phyloP scores from a whole-genome alignment of 2,888 invertebrate genomes.

The Drosophila mettleri region DNA sequence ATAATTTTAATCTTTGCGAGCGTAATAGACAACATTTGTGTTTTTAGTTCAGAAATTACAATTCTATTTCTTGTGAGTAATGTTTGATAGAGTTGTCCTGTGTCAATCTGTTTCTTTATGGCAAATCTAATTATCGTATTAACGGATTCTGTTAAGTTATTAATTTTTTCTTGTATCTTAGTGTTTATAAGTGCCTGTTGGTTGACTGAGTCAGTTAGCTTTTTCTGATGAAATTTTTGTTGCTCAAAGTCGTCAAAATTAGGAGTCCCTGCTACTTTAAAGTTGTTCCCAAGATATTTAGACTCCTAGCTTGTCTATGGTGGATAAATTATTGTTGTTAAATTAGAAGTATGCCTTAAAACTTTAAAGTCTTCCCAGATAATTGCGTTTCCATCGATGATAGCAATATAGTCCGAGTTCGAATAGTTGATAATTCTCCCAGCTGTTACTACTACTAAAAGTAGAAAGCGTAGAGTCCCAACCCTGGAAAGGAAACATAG shows the following conservation, averaged over 20 bases:
- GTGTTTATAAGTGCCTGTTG: not conserved
- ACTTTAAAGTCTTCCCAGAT: not conserved
- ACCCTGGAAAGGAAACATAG: not conserved
- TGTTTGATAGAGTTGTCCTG: not conserved
- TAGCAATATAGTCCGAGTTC: not conserved
- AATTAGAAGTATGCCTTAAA: not conserved
- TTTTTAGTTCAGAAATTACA: not conserved
- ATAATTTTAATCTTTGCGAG: not conserved
- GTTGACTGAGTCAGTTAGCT: too few relatives aligned
- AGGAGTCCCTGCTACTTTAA: not conserved
- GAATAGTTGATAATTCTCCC: not conserved
- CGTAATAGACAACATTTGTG: not conserved
- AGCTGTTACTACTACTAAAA: not conserved
- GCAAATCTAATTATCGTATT: not conserved
- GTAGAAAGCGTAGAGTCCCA: not conserved
- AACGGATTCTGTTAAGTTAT: not conserved
- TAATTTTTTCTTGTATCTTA: not conserved
- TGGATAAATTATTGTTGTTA: not conserved
- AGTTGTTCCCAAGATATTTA: not conserved
- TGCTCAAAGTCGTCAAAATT: not conserved
- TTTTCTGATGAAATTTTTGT: not conserved
- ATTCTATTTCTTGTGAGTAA: conserved; percentile 2
- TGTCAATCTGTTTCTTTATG: not conserved
- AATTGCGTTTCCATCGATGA: not conserved
- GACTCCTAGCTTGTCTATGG: not conserved